A percentile compares a stretch with the other conserved stretches of the same genome.
These are phyloP conservation scores for Delia radicum DNA, from an alignment of 1,140 invertebrate genomes.

Conservation along the genomic window DNA sequence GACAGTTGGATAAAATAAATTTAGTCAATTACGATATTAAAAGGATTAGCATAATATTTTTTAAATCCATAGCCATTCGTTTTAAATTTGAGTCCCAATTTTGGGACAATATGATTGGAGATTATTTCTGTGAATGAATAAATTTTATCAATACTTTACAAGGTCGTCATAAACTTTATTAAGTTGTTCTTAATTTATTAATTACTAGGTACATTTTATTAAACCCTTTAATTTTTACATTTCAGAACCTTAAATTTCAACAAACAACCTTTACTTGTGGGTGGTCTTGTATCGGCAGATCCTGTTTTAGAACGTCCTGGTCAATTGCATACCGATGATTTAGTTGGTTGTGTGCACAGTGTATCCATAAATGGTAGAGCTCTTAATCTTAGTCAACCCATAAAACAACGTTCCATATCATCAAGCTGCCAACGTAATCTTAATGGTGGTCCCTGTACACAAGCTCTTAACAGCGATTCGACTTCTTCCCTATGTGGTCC, in stretches of 20 bases:
- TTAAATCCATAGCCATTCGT: no score
- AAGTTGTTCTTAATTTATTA: no score
- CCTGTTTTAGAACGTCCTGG: constrained; percentile 82
- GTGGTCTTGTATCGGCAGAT: constrained; percentile 80
- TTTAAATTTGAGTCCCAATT: no score
- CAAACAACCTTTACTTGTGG: constrained; percentile 81
- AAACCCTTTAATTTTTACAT: no score
- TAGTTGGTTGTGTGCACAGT: constrained; percentile 90
- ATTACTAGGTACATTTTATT: no score
- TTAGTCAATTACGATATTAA: no score
- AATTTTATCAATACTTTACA: no score
- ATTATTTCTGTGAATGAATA: no score
- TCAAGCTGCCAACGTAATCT: constrained; percentile 70
- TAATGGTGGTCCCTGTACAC: constrained; percentile 63
- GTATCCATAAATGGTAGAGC: constrained; percentile 81
- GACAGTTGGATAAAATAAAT: no score
- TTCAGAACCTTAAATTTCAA: constrained; percentile 87
- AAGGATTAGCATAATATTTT: no score
- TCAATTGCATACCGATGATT: constrained; percentile 87
- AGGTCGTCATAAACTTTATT: no score
- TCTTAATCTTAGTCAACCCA: constrained; percentile 75
- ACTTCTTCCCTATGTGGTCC: constrained; percentile 63
- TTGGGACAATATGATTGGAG: no score
- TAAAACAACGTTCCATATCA: constrained; percentile 70
- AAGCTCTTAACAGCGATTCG: constrained; percentile 54